A percentile compares a stretch with the other conserved stretches of the same genome.
These are phyloP conservation scores for Rhipidura dahli DNA, from an alignment of 2,113 vertebrate genomes.

Conservation along the genomic window DNA sequence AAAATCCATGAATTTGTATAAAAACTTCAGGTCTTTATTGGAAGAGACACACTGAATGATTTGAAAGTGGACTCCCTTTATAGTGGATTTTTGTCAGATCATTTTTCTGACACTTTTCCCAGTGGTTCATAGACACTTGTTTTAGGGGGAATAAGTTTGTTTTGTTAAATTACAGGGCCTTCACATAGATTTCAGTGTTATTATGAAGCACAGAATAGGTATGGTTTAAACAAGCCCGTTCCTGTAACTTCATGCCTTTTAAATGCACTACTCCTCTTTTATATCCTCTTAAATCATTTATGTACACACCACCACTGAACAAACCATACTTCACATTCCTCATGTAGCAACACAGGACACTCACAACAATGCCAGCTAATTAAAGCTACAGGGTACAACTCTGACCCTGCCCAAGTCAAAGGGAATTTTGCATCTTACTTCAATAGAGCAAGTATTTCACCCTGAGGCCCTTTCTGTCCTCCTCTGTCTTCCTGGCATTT, in stretches of 20 bases:
- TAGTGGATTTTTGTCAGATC: not conserved
- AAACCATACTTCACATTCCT: slow-evolving; percentile 6
- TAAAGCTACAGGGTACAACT: slow-evolving; percentile 39
- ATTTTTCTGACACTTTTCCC: not conserved
- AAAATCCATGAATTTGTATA: not conserved
- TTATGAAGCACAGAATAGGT: not conserved
- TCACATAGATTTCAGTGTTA: not conserved
- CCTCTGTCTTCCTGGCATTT: not conserved
- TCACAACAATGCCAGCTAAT: slow-evolving; percentile 14
- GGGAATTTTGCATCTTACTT: slow-evolving; percentile 13
- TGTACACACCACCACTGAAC: not conserved
- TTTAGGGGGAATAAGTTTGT: not conserved
- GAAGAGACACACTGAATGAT: not conserved
- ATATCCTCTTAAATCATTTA: slow-evolving; percentile 36
- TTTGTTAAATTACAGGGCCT: not conserved
- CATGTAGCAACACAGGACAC: not conserved
- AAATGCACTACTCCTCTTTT: not conserved
- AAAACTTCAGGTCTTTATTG: not conserved
- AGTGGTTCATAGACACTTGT: not conserved
- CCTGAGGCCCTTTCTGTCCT: not conserved
- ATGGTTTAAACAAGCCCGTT: not conserved
- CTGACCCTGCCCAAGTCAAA: slow-evolving; percentile 7
- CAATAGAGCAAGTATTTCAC: slow-evolving; percentile 11
- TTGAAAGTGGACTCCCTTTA: not conserved
- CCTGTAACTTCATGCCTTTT: not conserved